These are phyloP conservation scores for Caenorhabditis doughertyi DNA, from an alignment of 2,888 invertebrate species.

Conservation along the genomic window DNA sequence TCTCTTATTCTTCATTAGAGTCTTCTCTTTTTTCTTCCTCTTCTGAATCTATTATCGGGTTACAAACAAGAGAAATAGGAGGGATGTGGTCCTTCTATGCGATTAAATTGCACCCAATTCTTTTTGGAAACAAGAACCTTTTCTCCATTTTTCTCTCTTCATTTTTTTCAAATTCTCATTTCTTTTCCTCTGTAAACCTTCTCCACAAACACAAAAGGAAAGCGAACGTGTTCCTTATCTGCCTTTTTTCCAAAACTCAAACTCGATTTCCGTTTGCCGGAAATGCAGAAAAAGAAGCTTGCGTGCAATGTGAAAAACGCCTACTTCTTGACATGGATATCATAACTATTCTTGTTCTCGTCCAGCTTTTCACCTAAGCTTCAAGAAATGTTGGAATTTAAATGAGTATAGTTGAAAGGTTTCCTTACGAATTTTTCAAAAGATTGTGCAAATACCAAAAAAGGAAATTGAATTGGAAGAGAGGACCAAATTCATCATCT, in stretches of 20 bases:
- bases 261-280: conserved; percentile 21
- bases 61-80: conserved; percentile 22
- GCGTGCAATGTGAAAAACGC: background rate
- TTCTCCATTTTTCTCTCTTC: background rate
- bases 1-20: conserved; percentile 7
- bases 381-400: background rate
- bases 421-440: background rate
- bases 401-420: no score
- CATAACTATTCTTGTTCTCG: conserved; percentile 2
- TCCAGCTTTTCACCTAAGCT: background rate
- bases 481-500: background rate
- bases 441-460: background rate
- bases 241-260: conserved; percentile 4
- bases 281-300: conserved; percentile 11
- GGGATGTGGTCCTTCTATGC: conserved; percentile 5
- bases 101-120: conserved; percentile 49
- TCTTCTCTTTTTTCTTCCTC: conserved; percentile 9
- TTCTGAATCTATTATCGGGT: conserved; percentile 49
- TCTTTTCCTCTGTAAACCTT: conserved; percentile 1
- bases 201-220: background rate
- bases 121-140: conserved; percentile 23
- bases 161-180: conserved; percentile 23
- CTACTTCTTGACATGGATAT: conserved; percentile 29
- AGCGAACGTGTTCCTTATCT: conserved; percentile 30
- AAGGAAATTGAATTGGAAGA: background rate